phyloP scores from a whole-genome alignment of 1,140 invertebrate genomes.

The Theocolax elegans region DNA sequence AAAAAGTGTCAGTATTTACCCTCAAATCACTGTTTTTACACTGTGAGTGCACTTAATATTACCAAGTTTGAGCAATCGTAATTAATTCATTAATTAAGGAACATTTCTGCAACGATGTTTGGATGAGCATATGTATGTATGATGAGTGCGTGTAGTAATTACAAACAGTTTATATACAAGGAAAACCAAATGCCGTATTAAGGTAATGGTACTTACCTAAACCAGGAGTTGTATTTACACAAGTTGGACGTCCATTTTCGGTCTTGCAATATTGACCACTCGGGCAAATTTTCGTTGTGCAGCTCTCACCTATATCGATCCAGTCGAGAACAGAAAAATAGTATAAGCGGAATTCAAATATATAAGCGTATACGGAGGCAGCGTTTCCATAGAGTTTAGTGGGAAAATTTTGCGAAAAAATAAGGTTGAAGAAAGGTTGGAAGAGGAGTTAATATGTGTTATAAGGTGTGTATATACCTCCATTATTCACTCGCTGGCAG shows the following conservation, averaged over 20 bases:
- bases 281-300: constrained; percentile 55
- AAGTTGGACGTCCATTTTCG: constrained; percentile 58
- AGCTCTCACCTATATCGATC: constrained; percentile 51
- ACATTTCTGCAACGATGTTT: constrained; percentile 5
- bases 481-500: constrained; percentile 66
- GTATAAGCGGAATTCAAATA: not conserved
- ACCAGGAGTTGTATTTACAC: constrained; percentile 53
- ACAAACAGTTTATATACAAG: no score
- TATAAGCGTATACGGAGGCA: no score
- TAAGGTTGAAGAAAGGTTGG: no score
- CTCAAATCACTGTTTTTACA: no score
- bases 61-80: no score
- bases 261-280: constrained; percentile 60
- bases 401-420: no score
- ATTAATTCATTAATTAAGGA: no score
- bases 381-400: not conserved
- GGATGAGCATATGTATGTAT: not conserved
- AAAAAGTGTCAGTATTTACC: no score
- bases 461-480: constrained; percentile 49
- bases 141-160: not conserved
- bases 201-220: constrained; percentile 52
- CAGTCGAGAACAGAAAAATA: not conserved
- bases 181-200: not conserved
- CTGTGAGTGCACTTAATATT: no score
- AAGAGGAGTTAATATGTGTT: no score